Evolutionary conservation across 1,140 invertebrate species (phyloP), one percentile per base, ranked within the genome.

Genomic region (Drosophila tani): DNA sequence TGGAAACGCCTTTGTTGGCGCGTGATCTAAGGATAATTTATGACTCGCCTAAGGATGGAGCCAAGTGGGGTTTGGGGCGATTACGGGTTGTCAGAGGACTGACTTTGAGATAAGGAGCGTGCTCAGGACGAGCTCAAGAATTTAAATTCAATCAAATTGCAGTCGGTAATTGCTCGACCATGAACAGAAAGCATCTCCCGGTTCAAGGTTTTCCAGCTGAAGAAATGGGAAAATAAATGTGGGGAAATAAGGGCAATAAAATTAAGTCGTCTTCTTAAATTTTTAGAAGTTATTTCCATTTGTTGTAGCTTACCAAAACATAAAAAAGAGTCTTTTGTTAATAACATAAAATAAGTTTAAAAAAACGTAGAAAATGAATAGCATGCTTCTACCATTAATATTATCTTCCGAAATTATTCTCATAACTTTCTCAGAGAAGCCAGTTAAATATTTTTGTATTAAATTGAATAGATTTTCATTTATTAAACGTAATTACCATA

Each of bases 21-120:
- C 75, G 75, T 77, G 75, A 77, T 77, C 75, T 77, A 77, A 77
- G 75, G 74, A 77, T 77, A 77, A 69, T 77, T 77, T 77, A 77
- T 77, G 74, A 62, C 75, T 68, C 40, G 50, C 57, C 63, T 27
- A 49, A 56, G 53, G 62, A 45, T 55, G 17, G 49, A 47, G 21
- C 17, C 19, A 15, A 53, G 46, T 11, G 29, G 21, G 46, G 43
- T 17, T 5, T 0, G 27, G 12, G 17, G 29, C 17, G 19, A 41
- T 24, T 55, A 55, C 53, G 53, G 38, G 51, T 38, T 59, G 67
- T 59, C 67, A 73, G 67, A 35, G 40, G 55, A 56, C 67, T 73
- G 55, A 73, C 67, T 73, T 59, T 73, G 45, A 71, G 67, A 73
- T 73, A 73, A 73, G 69, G 53, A 71, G 35, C 17, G 46, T 19